These are phyloP conservation scores for Kryptolebias marmoratus DNA, from an alignment of 2,113 vertebrate genomes.

Conservation along the genomic window DNA sequence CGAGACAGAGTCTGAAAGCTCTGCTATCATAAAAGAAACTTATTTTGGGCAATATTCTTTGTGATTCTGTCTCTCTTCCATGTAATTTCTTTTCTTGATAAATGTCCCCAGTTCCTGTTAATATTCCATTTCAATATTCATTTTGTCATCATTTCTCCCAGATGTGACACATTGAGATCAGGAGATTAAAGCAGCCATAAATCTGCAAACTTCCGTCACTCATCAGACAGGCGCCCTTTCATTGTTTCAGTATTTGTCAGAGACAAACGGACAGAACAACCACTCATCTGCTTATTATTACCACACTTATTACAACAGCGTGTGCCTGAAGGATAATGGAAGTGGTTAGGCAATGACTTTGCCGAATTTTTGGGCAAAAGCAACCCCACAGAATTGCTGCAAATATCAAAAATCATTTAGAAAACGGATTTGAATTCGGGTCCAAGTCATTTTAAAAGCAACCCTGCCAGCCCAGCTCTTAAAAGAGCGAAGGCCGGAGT, in stretches of 20 bases:
- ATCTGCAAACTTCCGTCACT: slow-evolving; percentile 62
- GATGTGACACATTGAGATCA: slow-evolving; percentile 66
- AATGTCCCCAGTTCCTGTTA: slow-evolving; percentile 56
- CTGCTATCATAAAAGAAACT: slow-evolving; percentile 28
- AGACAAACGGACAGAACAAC: slow-evolving; percentile 59
- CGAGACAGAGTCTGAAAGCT: slow-evolving; percentile 68
- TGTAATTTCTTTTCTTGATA: slow-evolving; percentile 43
- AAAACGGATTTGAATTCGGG: slow-evolving; percentile 51
- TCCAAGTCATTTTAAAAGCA: slow-evolving; percentile 45
- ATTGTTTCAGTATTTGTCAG: slow-evolving; percentile 65
- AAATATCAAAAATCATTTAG: slow-evolving; percentile 35
- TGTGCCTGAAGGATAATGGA: slow-evolving; percentile 54
- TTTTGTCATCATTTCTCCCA: slow-evolving; percentile 76
- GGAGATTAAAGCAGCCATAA: slow-evolving; percentile 67
- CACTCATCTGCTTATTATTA: slow-evolving; percentile 71
- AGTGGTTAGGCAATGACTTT: slow-evolving; percentile 49
- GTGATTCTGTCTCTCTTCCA: slow-evolving; percentile 11
- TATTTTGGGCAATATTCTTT: slow-evolving; percentile 28
- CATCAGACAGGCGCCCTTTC: slow-evolving; percentile 50
- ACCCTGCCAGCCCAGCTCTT: slow-evolving; percentile 39
- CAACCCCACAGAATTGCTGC: slow-evolving; percentile 35
- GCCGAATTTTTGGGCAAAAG: slow-evolving; percentile 45
- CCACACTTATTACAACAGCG: slow-evolving; percentile 64
- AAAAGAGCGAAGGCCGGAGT: slow-evolving; percentile 51
- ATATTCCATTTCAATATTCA: slow-evolving; percentile 73